These are phyloP conservation scores for Chrysemys picta DNA, from an alignment of 2,113 vertebrate species.

Conservation along the genomic window DNA sequence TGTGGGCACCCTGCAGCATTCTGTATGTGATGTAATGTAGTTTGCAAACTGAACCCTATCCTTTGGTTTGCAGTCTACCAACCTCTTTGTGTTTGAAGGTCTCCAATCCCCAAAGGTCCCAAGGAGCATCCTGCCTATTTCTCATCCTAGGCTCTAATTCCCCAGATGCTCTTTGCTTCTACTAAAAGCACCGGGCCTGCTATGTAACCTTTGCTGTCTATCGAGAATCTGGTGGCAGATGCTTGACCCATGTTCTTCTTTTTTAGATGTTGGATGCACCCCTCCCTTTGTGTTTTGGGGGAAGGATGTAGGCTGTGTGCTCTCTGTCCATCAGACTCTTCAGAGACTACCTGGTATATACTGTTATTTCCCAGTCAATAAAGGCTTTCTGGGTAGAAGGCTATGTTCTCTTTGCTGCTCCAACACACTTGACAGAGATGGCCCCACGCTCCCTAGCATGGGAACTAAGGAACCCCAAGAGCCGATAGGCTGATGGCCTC, in stretches of 20 bases:
- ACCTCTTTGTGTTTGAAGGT: neutral
- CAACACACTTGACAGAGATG: neutral
- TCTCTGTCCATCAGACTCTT: neutral
- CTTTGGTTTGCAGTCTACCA: neutral
- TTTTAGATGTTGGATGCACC: neutral
- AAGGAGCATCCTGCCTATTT: no score
- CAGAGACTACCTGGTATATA: neutral
- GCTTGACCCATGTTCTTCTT: neutral
- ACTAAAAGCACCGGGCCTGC: neutral
- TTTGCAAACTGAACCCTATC: neutral
- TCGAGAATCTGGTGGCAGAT: neutral
- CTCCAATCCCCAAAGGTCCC: no score
- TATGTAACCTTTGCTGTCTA: neutral
- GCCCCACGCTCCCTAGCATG: neutral
- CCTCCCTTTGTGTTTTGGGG: neutral
- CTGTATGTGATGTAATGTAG: accelerated
- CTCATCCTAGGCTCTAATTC: no score
- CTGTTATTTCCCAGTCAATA: neutral
- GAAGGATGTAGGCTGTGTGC: neutral
- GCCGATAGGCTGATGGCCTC: neutral
- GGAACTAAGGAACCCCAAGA: neutral
- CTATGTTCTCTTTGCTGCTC: neutral
- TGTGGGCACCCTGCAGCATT: accelerated
- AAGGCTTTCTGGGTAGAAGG: neutral
- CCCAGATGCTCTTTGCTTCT: neutral